Base-by-base conservation (phyloP, 1,140 invertebrate species). In the Diorhabda carinulata region DNA sequence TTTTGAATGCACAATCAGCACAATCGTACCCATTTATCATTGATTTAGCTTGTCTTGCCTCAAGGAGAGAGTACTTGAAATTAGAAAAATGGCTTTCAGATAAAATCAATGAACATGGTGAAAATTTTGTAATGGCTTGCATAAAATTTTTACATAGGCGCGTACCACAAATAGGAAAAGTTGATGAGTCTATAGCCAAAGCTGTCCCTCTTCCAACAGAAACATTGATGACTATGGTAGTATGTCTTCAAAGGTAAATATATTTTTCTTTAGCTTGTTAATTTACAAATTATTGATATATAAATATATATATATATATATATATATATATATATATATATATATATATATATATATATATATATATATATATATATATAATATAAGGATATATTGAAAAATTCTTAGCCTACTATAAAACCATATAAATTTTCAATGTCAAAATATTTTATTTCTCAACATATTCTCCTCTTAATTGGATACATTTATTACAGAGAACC, bases 71-170 rank as follows among this genome's bases (percentile, higher is more conserved):
- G 82, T 99, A 98, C 82, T 84, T 99, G 0, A 99, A 99, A 81
- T 82, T 99, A 5, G 98, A 99, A 80, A 99, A 99, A 81, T 99
- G 98, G 97, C 82, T 99, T 0, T 75, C 91, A 2, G 98, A 99
- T 80, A 99, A 99, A 84, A 96, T 99, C 59, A 84, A 92, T 73
- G 96, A 98, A 78, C 95, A 98, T 81, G 95, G 95, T 10, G 95
- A 97, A 78, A 84, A 86, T 10, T 97, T 97, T 79, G 88, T 97
- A 5, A 85, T 88, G 1, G 91, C 92, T 3, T 92, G 92, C 81
- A 87, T 96, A 0, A 94, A 94, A 77, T 96, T 96, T 78, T 81
- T 94, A 58, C 90, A 94, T 79, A 85, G 94, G 68, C 83, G 95
- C 65, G 96, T 93, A 79, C 95, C 95, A 2, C 93, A 93, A 80